Evolutionary conservation across 2,113 vertebrate genomes (phyloP).

Genomic region (Cyprinodon brontotheroides): DNA sequence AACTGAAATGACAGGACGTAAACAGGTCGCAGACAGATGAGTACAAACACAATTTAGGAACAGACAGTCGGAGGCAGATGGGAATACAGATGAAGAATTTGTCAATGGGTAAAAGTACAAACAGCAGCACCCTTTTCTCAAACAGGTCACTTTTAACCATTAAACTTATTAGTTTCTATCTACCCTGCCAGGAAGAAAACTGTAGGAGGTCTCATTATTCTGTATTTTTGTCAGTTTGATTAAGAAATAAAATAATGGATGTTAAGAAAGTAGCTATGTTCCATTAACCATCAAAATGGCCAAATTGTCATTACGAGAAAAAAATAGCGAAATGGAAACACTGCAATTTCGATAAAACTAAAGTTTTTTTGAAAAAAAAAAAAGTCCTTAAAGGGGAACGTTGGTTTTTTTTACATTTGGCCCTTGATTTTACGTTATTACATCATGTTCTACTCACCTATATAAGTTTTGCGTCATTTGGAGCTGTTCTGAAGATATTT

Average conservation of each 20-base stretch:
- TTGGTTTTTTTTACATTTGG: too few species aligned
- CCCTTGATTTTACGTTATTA: too few species aligned
- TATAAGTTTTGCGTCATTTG: too few species aligned
- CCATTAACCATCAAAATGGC: too few species aligned
- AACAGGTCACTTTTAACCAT: slow-evolving; percentile 20
- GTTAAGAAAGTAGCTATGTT: too few species aligned
- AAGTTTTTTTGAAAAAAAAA: too few species aligned
- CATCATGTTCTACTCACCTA: too few species aligned
- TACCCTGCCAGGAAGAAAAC: slow-evolving; percentile 23
- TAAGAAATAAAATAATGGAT: not conserved
- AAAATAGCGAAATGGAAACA: too few species aligned
- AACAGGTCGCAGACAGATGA: slow-evolving; percentile 34
- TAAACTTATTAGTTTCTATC: slow-evolving; percentile 23
- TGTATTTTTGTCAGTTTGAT: not conserved
- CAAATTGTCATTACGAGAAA: too few species aligned
- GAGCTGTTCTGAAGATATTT: too few species aligned
- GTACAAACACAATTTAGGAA: slow-evolving; percentile 19
- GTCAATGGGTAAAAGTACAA: slow-evolving; percentile 18
- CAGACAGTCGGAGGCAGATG: slow-evolving; percentile 21
- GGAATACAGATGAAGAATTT: slow-evolving; percentile 28
- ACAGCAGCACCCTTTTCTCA: slow-evolving; percentile 24
- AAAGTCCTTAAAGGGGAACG: too few species aligned
- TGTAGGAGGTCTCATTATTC: slow-evolving; percentile 8
- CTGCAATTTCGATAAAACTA: too few species aligned
- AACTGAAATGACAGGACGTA: slow-evolving; percentile 20